Percentiles rank a stretch among this genome's conserved stretches.
Evolutionary conservation across 53 echinoderm and acorn worm species (phyloP).

Genomic region (Temnopleurus reevesii): DNA sequence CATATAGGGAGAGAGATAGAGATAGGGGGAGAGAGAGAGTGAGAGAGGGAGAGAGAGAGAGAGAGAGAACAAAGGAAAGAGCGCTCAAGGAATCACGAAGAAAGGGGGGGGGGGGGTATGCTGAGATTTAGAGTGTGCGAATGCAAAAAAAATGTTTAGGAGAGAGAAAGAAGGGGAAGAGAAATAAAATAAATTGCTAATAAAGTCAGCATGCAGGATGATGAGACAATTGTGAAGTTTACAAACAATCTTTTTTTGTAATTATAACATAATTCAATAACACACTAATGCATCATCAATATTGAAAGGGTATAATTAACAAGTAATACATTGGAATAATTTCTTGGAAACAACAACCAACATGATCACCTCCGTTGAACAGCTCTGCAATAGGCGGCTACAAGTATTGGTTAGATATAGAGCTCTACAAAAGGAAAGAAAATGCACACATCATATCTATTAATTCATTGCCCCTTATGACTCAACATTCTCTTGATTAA

Average conservation of each 20-base stretch:
- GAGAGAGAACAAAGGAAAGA: neutral
- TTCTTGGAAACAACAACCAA: constrained; percentile 42
- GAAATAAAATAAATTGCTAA: too few species aligned
- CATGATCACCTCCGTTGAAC: neutral
- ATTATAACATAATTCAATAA: neutral
- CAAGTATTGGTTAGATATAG: constrained; percentile 15
- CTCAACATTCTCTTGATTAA: too few species aligned
- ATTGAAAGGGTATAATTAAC: neutral
- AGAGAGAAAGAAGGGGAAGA: too few species aligned
- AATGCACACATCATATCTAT: constrained; percentile 21
- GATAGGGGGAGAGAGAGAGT: neutral
- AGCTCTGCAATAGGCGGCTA: neutral
- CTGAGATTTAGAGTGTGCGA: too few species aligned
- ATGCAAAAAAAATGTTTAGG: too few species aligned
- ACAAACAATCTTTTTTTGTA: neutral
- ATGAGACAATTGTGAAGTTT: too few species aligned
- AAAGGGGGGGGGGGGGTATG: neutral
- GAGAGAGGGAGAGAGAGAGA: neutral
- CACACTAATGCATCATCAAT: neutral
- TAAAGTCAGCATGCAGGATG: too few species aligned
- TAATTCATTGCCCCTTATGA: neutral
- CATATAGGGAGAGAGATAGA: neutral
- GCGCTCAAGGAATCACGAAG: too few species aligned
- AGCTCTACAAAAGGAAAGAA: constrained; percentile 39
- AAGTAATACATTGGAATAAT: neutral